Evolutionary conservation across 2,888 invertebrate species (phyloP).

Genomic region (Sipha maydis): DNA sequence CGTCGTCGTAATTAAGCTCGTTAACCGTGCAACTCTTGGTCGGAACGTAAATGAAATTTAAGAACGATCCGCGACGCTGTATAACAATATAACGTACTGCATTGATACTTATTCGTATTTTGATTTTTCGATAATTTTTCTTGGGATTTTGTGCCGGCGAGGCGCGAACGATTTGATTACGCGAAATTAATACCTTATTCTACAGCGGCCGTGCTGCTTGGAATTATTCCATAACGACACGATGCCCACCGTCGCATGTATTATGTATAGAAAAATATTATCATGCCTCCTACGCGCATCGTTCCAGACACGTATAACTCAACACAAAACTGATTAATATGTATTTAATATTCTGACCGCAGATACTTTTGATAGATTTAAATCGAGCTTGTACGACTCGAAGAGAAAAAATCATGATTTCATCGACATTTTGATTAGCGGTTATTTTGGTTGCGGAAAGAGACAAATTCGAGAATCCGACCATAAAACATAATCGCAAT

Average conservation of each 20-base stretch:
- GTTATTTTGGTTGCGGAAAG: background rate
- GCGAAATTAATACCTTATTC: background rate
- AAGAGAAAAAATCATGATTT: background rate
- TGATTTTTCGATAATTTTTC: background rate
- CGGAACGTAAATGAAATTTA: background rate
- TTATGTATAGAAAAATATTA: background rate
- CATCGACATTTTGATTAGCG: background rate
- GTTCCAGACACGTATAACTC: background rate
- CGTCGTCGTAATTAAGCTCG: slow-evolving; percentile 9
- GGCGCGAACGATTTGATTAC: background rate
- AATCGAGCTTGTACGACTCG: background rate
- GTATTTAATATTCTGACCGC: background rate
- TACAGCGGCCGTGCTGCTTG: background rate
- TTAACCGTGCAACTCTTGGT: slow-evolving; percentile 10
- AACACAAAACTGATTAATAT: background rate
- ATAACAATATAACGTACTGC: too few species aligned
- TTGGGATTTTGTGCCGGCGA: background rate
- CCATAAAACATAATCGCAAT: background rate
- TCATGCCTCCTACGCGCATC: background rate
- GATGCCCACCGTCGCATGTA: background rate
- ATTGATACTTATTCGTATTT: background rate
- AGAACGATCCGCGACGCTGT: background rate
- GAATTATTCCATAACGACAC: background rate
- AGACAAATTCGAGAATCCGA: background rate
- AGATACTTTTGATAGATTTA: too few species aligned